A percentile compares a stretch with the other conserved stretches of the same genome.
phyloP scores from a whole-genome alignment of 1,140 invertebrate genomes.

The Diploscapter pachys region DNA sequence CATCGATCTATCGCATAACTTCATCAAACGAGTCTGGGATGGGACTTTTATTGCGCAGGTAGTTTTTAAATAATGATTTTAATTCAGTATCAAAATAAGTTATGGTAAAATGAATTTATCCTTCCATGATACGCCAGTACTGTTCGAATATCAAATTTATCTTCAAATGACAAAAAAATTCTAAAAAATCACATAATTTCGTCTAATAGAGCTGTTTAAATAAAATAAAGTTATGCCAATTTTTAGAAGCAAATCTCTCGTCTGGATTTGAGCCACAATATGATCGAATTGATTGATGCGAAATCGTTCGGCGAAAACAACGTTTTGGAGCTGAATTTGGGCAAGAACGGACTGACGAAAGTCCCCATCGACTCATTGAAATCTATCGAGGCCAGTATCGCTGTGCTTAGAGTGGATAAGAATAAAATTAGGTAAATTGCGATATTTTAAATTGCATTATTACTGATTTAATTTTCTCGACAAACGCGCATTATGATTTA shows the following conservation, averaged over 20 bases:
- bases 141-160: neutral
- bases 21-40: conserved; percentile 21
- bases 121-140: neutral
- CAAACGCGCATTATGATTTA: too few relatives aligned
- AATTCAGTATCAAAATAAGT: neutral
- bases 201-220: neutral
- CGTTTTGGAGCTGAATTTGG: conserved; percentile 12
- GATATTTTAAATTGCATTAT: too few relatives aligned
- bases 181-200: neutral
- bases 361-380: too few relatives aligned
- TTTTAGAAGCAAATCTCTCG: conserved; percentile 16
- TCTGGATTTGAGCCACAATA: conserved; percentile 26
- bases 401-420: too few relatives aligned
- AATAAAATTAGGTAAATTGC: too few relatives aligned
- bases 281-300: conserved; percentile 9
- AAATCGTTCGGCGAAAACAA: conserved; percentile 31
- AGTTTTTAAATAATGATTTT: neutral
- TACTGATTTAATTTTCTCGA: too few relatives aligned
- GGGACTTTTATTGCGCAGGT: conserved; percentile 31
- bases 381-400: too few relatives aligned
- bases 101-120: neutral
- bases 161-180: neutral
- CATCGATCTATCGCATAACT: conserved; percentile 28
- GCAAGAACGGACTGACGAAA: conserved; percentile 3
- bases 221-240: neutral